Conservation (phyloP, 2,113 vertebrate genomes). For the Protobothrops mucrosquamatus region DNA sequence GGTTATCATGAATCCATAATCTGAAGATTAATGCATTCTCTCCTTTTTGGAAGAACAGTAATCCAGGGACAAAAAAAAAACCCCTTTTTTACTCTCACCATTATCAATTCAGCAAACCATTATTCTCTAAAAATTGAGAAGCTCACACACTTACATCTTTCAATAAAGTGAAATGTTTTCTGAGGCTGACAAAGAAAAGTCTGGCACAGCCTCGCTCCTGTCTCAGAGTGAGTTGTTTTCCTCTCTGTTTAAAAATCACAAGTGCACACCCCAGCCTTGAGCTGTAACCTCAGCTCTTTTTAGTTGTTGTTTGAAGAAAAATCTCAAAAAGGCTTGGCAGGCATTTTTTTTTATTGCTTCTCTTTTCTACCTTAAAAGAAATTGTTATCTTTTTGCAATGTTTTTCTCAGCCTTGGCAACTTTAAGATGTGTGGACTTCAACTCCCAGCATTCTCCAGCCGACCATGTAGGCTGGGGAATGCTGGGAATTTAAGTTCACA, state of each 20-base stretch:
- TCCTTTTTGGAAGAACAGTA: background rate
- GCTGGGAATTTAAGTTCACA: background rate
- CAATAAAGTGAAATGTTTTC: background rate
- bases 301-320: background rate
- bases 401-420: background rate
- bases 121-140: background rate
- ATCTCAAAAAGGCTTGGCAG: background rate
- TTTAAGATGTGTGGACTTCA: background rate
- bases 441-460: background rate
- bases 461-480: background rate
- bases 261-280: background rate
- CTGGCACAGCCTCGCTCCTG: background rate
- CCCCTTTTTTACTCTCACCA: background rate
- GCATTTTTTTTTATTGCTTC: background rate
- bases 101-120: background rate
- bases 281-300: background rate
- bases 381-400: background rate
- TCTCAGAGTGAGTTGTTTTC: background rate
- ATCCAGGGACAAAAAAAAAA: background rate
- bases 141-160: background rate
- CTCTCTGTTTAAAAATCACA: background rate
- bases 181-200: background rate
- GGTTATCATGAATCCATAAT: background rate
- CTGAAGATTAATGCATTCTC: background rate
- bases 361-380: background rate